These are phyloP conservation scores for Chaitophorus viminalis DNA, from an alignment of 2,888 invertebrate species.

Conservation along the genomic window DNA sequence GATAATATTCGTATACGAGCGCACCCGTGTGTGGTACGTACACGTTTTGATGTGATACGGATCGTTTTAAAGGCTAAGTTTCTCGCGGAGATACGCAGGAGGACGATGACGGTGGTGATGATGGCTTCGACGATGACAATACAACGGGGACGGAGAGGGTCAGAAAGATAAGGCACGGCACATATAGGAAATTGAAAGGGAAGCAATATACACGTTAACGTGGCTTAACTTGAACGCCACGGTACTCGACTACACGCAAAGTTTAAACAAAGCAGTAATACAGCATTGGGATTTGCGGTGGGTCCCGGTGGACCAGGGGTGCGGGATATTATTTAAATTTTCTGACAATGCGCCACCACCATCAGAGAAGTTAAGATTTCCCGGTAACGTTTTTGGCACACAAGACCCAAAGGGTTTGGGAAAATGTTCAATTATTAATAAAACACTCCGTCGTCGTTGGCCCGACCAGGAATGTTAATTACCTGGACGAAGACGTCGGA, in stretches of 20 bases:
- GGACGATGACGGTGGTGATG: not conserved
- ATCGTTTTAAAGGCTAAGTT: not conserved
- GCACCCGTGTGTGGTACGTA: not conserved
- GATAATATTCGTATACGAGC: too few relatives aligned
- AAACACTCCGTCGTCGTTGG: conserved; percentile 13
- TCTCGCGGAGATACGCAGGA: not conserved
- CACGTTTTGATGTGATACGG: conserved; percentile 14
- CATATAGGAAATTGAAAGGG: conserved; percentile 54
- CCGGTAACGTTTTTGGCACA: conserved; percentile 49
- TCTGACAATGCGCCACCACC: conserved; percentile 49
- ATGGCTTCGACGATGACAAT: not conserved
- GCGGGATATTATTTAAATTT: conserved; percentile 55
- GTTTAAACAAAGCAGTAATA: conserved; percentile 55
- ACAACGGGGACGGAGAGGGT: not conserved
- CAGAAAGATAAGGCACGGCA: conserved; percentile 18
- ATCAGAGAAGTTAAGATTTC: conserved; percentile 47
- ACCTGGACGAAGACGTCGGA: conserved; percentile 2
- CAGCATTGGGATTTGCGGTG: conserved; percentile 27
- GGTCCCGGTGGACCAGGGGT: not conserved
- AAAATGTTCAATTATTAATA: conserved; percentile 59
- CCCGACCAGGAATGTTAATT: conserved; percentile 43
- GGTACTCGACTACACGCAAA: conserved; percentile 49
- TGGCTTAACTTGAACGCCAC: conserved; percentile 52
- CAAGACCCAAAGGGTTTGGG: conserved; percentile 3
- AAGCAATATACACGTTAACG: conserved; percentile 58